Conservation (phyloP, 2,797 vertebrate species). For the Phylloscopus collybita region DNA sequence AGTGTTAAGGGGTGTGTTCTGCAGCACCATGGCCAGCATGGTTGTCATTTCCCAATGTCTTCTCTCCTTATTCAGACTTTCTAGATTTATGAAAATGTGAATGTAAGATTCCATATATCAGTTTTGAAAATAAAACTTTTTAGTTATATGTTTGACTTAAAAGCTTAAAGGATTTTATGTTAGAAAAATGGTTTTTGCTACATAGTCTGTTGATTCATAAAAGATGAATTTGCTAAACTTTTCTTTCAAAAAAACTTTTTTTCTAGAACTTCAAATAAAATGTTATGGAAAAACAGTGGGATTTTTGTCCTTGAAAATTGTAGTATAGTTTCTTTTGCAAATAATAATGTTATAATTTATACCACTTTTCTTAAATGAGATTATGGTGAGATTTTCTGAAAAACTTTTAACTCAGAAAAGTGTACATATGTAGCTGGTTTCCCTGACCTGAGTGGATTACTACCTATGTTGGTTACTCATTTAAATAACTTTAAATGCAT, state of each 20-base stretch:
- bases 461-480: neutral
- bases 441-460: neutral
- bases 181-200: neutral
- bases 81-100: neutral
- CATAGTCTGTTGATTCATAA: neutral
- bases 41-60: neutral
- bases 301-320: neutral
- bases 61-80: neutral
- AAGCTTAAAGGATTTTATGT: neutral
- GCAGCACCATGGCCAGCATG: neutral
- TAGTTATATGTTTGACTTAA: neutral
- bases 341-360: neutral
- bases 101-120: neutral
- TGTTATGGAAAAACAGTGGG: neutral
- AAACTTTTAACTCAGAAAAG: neutral
- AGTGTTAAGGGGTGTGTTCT: neutral
- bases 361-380: neutral
- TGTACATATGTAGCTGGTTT: neutral
- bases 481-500: neutral
- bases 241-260: fast-evolving
- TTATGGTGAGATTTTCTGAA: neutral
- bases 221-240: neutral
- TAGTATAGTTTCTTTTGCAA: neutral
- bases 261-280: neutral
- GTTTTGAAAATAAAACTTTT: neutral